Base-by-base conservation (phyloP, 2,113 vertebrate species). In the Egretta garzetta region DNA sequence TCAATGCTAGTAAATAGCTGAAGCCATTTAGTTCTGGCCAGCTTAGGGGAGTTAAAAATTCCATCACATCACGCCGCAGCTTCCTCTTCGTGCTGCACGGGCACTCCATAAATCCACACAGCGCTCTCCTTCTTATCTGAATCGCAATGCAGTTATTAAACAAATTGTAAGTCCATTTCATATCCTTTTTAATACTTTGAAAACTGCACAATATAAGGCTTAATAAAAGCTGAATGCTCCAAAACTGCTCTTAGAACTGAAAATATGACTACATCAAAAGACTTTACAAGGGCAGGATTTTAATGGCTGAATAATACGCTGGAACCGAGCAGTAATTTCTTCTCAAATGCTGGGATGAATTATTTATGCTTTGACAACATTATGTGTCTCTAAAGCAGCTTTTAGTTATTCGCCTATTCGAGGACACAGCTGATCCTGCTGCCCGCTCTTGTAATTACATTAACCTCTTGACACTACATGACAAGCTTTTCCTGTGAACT, bases 321-420 rank as follows among this genome's bases (percentile, higher is more conserved):
- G 97, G 96, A 98, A 98, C 96, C 71, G 96, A 98, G 97, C 93
- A 98, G 97, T 98, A 98, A 98, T 98, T 98, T 98, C 98, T 98
- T 98, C 97, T 98, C 68, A 2, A 98, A 98, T 97, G 97, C 95
- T 98, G 96, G 97, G 96, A 98, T 98, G 98, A 98, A 98, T 98
- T 98, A 99, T 99, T 98, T 98, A 98, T 98, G 98, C 98, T 98
- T 98, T 98, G 98, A 98, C 98, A 98, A 98, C 98, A 98, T 98
- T 98, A 98, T 98, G 98, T 98, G 98, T 98, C 98, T 98, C 98
- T 97, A 98, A 98, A 98, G 98, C 97, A 98, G 98, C 98, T 98
- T 98, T 98, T 98, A 98, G 97, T 98, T 98, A 98, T 98, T 98
- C 90, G 66, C 98, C 98, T 98, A 93, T 98, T 98, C 96, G 97